Evolutionary conservation across 1,140 invertebrate species (phyloP), one percentile per base, ranked within the genome.

Genomic region (Pogonomyrmex californicus): DNA sequence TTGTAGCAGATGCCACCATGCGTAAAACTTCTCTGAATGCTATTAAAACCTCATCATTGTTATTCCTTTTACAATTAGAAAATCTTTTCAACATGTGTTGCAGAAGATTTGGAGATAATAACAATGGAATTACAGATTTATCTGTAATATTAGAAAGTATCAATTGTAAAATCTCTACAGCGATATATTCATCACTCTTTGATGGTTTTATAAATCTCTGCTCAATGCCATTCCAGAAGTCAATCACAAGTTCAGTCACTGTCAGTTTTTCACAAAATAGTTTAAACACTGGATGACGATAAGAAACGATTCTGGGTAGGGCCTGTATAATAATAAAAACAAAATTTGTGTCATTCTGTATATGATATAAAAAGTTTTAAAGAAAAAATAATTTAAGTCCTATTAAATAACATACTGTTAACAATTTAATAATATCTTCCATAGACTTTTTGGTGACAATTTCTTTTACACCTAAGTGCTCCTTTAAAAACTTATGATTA

Each of bases 241-340:
- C 60, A 65, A 92, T 73, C 1, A 96, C 83, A 85, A 96, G 93
- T 56, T 96, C 92, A 9, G 95, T 95, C 89, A 94, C 90, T 3
- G 94, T 93, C 62, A 97, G 88, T 88, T 95, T 92, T 90, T 95
- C 93, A 49, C 95, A 95, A 88, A 97, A 96, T 76, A 96, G 90
- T 87, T 96, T 95, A 91, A 96, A 97, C 51, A 97, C 93, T 60
- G 97, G 96, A 94, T 97, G 97, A 78, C 95, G 95, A 54, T 96
- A 93, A 51, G 95, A 96, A 85, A 95, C 93, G 87, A 96, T 95
- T 91, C 96, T 96, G 65, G 96, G 96, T 75, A 96, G 95, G 81
- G 95, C 94, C 97, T 91, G 9, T 92, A 92, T 86, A 89, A 86
- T 77, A 83, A 85, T 41, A 85, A 91, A 75, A 91, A 23, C 23